Evolutionary conservation across 1,140 invertebrate species (phyloP).

Genomic region (Habropoda laboriosa): DNA sequence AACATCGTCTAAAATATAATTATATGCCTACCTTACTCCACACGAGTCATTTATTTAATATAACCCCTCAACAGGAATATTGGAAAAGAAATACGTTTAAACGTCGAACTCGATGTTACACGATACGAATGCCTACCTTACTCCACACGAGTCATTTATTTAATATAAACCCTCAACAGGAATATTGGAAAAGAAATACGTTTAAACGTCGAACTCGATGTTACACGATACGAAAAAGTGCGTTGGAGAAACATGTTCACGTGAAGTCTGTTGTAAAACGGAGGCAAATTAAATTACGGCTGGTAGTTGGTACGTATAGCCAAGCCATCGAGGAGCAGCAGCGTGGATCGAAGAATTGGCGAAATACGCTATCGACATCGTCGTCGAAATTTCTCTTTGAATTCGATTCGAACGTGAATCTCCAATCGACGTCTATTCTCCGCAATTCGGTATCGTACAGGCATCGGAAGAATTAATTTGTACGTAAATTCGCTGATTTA

Average conservation of each 20-base stretch:
- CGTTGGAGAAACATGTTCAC: neutral
- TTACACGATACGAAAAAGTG: neutral
- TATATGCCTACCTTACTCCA: too few species aligned
- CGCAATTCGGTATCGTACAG: neutral
- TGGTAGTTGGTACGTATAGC: conserved; percentile 12
- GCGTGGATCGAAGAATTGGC: conserved; percentile 8
- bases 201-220: neutral
- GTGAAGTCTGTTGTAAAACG: neutral
- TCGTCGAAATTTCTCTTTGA: neutral
- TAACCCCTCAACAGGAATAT: too few species aligned
- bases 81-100: too few species aligned
- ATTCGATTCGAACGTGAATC: neutral
- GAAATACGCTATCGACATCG: conserved; percentile 1
- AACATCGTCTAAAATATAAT: too few species aligned
- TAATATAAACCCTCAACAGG: too few species aligned
- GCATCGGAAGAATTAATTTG: neutral
- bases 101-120: neutral
- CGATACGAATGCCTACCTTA: too few species aligned
- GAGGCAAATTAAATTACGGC: conserved; percentile 7
- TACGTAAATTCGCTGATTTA: too few species aligned
- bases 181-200: too few species aligned
- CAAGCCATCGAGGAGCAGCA: neutral
- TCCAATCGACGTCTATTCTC: neutral
- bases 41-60: too few species aligned
- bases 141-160: too few species aligned